Base-by-base conservation (phyloP, 2,888 invertebrate species). In the Chalcis sispes region DNA sequence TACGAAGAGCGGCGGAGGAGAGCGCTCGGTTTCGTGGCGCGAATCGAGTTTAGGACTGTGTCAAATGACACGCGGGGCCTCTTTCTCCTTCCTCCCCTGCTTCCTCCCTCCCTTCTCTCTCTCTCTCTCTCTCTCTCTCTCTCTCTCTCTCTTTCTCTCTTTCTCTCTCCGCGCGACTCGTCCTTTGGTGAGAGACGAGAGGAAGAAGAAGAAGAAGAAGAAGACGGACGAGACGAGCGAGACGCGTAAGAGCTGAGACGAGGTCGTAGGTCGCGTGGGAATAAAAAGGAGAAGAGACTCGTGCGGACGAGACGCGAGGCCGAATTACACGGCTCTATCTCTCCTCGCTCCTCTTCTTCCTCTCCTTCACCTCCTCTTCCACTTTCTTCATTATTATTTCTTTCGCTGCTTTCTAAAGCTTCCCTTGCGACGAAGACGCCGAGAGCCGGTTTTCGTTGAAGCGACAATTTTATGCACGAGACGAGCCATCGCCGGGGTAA, bases 21-120 rank as follows among this genome's bases (percentile, higher is more conserved):
- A 42, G 62, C 42, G 25, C 67, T 64, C 66, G 59, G 61, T 58
- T 58, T 81, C 81, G 83, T 85, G 86, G 83, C 85, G 84, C 86
- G 85, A 88, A 87, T 87, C 83, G 83, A 82, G 83, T 87, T 87
- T 86, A 87, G 85, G 85, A 87, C 87, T 88, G 87, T 87, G 88
- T 87, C 88, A 88, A 88, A 87, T 88, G 86, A 87, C 85, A 86
- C 81, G 79, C 79, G 70, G 78, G 8, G 29, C 52, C 42, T 42
- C 36, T 13, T 13, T 13, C 15, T 20, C 3, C 54, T 48, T 29
- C 2, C 20, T 27, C 32, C 18, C 20, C 40, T 42, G 32, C 32
- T 36, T 54, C 54, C 66, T 66, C 71, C 74, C 70, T 65, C 66
- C 15, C 42, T 42, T 52, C 52, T 48, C 15, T 13, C 15, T 42